phyloP scores from a whole-genome alignment of 2,797 vertebrate species.

The Spinus olivaceus region DNA sequence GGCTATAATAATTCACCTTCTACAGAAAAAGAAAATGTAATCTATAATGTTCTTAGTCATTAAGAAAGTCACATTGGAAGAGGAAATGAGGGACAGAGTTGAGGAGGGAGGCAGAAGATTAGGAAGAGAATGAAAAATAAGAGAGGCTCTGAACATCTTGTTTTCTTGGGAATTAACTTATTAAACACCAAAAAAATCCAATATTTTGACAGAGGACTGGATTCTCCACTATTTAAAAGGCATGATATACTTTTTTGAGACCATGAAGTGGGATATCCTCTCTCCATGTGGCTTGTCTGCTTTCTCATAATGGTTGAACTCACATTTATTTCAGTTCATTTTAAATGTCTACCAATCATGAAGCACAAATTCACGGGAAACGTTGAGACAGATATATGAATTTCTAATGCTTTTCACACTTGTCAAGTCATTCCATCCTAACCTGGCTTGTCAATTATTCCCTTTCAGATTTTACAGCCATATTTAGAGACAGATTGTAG shows the following conservation, averaged over 20 bases:
- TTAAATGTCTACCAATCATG: not conserved
- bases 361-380: not conserved
- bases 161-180: not conserved
- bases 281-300: not conserved
- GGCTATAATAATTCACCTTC: not conserved
- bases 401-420: not conserved
- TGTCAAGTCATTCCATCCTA: not conserved
- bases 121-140: not conserved
- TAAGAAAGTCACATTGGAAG: not conserved
- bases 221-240: not conserved
- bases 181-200: not conserved
- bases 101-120: not conserved
- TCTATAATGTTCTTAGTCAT: not conserved
- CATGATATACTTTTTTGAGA: not conserved
- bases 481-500: slow-evolving; percentile 10
- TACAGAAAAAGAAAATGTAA: not conserved
- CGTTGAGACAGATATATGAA: not conserved
- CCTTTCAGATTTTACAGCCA: not conserved
- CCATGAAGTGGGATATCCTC: not conserved
- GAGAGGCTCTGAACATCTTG: not conserved
- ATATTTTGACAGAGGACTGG: not conserved
- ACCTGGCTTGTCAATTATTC: not conserved
- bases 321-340: not conserved
- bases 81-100: not conserved
- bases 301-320: not conserved